Conservation (phyloP, 2,888 invertebrate species). For the Orthosia gracilis region DNA sequence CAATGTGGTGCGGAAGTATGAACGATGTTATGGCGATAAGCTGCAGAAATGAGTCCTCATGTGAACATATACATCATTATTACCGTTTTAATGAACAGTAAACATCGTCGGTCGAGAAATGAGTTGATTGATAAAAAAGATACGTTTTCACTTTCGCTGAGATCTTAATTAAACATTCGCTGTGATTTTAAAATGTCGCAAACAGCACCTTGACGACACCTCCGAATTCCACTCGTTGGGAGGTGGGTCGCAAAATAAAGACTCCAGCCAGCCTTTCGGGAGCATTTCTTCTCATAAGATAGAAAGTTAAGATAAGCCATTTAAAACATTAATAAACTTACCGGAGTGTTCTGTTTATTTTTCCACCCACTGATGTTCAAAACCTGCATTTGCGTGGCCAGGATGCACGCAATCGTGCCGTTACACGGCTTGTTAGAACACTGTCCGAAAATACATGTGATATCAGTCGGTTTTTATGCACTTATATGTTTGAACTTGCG, state of each 20-base stretch:
- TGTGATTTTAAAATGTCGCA: conserved; percentile 62
- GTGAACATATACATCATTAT: conserved; percentile 19
- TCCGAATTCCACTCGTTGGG: conserved; percentile 15
- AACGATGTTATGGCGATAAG: conserved; percentile 53
- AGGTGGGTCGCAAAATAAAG: conserved; percentile 31
- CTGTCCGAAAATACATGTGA: conserved; percentile 79
- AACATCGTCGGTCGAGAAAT: conserved; percentile 32
- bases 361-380: conserved; percentile 81
- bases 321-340: conserved; percentile 81
- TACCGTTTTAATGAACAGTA: conserved; percentile 46
- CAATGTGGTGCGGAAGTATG: conserved; percentile 39
- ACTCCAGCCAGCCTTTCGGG: conserved; percentile 65
- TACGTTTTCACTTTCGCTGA: conserved; percentile 79
- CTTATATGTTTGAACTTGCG: conserved; percentile 79
- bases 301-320: conserved; percentile 68
- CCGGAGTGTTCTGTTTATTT: conserved; percentile 88
- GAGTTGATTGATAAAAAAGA: conserved; percentile 45
- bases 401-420: conserved; percentile 78
- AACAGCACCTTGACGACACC: conserved; percentile 58
- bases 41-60: conserved; percentile 33
- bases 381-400: conserved; percentile 82
- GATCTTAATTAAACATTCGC: conserved; percentile 65
- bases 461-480: conserved; percentile 75
- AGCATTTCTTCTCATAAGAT: conserved; percentile 58
- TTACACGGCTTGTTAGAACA: conserved; percentile 75